phyloP scores from a whole-genome alignment of 1,140 invertebrate species.

The Hylaeus anthracinus region DNA sequence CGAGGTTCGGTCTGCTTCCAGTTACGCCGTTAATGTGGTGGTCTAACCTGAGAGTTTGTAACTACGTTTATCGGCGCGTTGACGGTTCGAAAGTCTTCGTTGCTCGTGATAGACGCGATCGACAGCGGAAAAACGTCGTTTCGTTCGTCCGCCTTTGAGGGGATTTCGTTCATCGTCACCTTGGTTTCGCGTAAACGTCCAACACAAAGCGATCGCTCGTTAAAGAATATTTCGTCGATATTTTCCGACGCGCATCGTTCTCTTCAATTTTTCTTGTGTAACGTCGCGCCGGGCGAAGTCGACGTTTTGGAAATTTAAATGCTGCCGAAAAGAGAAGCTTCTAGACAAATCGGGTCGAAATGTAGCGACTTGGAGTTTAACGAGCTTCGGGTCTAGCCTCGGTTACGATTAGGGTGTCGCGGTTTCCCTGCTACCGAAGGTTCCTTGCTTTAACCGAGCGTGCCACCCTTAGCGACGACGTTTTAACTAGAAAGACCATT shows the following conservation, averaged over 20 bases:
- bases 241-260: background rate
- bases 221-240: constrained; percentile 1
- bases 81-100: constrained; percentile 3
- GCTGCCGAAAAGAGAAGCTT: background rate
- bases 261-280: background rate
- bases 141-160: background rate
- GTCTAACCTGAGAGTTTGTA: constrained; percentile 29
- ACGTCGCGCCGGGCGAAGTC: no score
- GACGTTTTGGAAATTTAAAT: no score
- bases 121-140: background rate
- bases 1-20: constrained; percentile 42
- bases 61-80: constrained; percentile 32
- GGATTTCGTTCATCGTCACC: background rate
- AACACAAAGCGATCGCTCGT: background rate
- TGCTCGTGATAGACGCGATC: background rate
- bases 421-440: constrained; percentile 17
- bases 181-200: background rate
- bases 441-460: constrained; percentile 37
- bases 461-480: constrained; percentile 47
- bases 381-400: constrained; percentile 33
- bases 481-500: constrained; percentile 59
- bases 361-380: constrained; percentile 26
- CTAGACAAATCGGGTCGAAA: constrained; percentile 6
- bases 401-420: constrained; percentile 39
- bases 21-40: constrained; percentile 39